These are phyloP conservation scores for Temnothorax curvispinosus DNA, from an alignment of 1,140 invertebrate species.

Conservation along the genomic window DNA sequence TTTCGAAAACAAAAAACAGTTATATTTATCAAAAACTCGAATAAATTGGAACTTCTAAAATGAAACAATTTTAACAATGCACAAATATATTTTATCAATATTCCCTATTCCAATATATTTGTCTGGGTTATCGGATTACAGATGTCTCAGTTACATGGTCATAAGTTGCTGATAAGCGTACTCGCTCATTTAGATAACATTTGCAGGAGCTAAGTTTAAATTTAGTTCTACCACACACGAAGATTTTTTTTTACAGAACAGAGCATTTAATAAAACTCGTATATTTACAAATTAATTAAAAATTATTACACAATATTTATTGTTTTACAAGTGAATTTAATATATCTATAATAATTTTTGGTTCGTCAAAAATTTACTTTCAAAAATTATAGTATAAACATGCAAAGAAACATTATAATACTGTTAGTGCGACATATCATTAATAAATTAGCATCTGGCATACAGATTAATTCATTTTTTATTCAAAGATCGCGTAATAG, in stretches of 20 bases:
- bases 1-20: not conserved
- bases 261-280: not conserved
- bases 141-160: not conserved
- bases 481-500: not conserved
- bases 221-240: not conserved
- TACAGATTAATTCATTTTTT: not conserved
- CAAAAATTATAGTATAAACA: not conserved
- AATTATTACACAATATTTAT: not conserved
- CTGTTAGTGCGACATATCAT: not conserved
- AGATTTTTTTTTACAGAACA: not conserved
- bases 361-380: not conserved
- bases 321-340: not conserved
- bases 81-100: not conserved
- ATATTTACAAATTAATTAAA: not conserved
- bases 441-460: slow-evolving; percentile 17
- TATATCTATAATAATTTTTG: not conserved
- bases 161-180: slow-evolving; percentile 3
- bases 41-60: not conserved
- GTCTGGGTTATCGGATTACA: slow-evolving; percentile 5
- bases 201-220: not conserved
- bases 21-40: not conserved
- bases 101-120: slow-evolving; percentile 19
- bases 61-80: not conserved
- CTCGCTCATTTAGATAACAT: not conserved
- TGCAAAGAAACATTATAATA: not conserved